A percentile compares a stretch with the other conserved stretches of the same genome.
These are phyloP conservation scores for Leptura quadrifasciata DNA, from an alignment of 2,888 invertebrate species.

Conservation along the genomic window DNA sequence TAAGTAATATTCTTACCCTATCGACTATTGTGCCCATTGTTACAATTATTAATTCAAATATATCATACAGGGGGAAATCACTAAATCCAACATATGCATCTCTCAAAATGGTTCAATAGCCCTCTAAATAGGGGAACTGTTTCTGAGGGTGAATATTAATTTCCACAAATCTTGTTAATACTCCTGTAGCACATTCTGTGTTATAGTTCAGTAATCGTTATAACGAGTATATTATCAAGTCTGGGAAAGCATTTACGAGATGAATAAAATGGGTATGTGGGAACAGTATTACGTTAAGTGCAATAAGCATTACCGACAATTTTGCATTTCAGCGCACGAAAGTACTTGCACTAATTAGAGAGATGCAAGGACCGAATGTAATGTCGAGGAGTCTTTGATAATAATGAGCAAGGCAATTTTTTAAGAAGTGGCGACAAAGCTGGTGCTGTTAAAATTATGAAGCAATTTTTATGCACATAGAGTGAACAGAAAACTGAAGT, in stretches of 20 bases:
- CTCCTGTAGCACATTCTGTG: slow-evolving; percentile 11
- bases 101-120: slow-evolving; percentile 5
- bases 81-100: slow-evolving; percentile 16
- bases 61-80: neutral
- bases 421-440: neutral
- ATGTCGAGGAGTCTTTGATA: neutral
- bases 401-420: neutral
- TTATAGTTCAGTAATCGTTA: slow-evolving; percentile 6
- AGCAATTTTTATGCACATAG: no score
- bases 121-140: slow-evolving; percentile 25
- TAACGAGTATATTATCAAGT: slow-evolving; percentile 15
- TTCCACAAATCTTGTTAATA: slow-evolving; percentile 30
- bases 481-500: no score
- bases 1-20: no score
- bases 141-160: slow-evolving; percentile 28
- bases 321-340: neutral
- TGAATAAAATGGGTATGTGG: slow-evolving; percentile 5
- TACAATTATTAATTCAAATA: no score
- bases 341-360: neutral
- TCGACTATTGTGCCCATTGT: no score
- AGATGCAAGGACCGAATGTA: neutral
- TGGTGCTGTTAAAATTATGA: neutral
- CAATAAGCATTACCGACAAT: neutral
- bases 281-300: slow-evolving; percentile 6
- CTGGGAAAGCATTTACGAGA: slow-evolving; percentile 18